phyloP scores from a whole-genome alignment of 2,113 vertebrate genomes.

The Cacatua alba region DNA sequence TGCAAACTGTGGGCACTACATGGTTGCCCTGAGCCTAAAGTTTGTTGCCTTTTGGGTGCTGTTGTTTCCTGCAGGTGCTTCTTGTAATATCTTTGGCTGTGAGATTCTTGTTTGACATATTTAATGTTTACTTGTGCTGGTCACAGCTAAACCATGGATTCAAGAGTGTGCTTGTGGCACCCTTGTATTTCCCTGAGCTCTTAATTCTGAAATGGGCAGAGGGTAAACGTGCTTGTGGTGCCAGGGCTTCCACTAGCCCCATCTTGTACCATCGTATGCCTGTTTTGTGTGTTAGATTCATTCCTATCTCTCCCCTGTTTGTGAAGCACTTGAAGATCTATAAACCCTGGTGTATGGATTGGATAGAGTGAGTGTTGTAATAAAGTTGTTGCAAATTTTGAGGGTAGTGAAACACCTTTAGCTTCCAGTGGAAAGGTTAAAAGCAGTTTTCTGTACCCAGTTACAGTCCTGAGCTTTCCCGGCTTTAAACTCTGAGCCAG shows the following conservation, averaged over 20 bases:
- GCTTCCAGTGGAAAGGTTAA: not conserved
- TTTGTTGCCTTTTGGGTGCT: not conserved
- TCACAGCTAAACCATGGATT: not conserved
- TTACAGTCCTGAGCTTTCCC: not conserved
- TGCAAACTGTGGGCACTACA: accelerated
- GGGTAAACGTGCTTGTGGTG: not conserved
- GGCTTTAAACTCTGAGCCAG: not conserved
- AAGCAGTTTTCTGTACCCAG: not conserved
- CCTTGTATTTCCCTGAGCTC: not conserved
- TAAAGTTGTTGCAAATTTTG: not conserved
- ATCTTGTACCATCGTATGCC: accelerated
- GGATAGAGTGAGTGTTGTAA: not conserved
- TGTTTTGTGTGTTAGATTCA: not conserved
- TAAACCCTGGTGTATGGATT: accelerated
- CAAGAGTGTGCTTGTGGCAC: not conserved
- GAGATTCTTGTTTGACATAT: not conserved
- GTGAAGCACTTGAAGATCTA: not conserved
- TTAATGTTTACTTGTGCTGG: not conserved
- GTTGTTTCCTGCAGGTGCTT: not conserved
- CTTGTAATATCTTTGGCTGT: not conserved
- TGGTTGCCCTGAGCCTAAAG: not conserved
- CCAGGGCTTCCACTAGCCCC: not conserved
- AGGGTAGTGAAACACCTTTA: not conserved
- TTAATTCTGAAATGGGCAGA: not conserved
- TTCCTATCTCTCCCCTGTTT: not conserved